Evolutionary conservation across 2,113 vertebrate genomes (phyloP).

Genomic region (Thamnophis sirtalis): DNA sequence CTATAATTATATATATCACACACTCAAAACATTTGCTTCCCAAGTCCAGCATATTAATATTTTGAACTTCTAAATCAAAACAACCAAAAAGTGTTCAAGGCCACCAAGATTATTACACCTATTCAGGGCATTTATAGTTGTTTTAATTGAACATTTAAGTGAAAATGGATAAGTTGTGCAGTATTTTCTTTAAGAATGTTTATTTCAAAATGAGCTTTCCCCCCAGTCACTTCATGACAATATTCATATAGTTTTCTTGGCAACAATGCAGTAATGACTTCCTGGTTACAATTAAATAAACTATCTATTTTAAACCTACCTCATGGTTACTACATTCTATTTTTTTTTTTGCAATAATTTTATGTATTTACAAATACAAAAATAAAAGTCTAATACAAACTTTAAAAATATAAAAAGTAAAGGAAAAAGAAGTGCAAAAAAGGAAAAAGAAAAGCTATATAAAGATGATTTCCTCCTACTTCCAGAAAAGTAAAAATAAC

Average conservation of each 20-base stretch:
- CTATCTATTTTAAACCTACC: not conserved
- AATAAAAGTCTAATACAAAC: not conserved
- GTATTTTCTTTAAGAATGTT: not conserved
- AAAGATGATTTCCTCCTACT: too few species aligned
- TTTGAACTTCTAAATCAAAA: not conserved
- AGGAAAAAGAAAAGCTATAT: too few species aligned
- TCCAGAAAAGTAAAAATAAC: too few species aligned
- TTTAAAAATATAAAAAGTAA: not conserved
- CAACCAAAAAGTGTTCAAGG: not conserved
- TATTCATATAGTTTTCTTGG: not conserved
- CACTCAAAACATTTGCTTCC: not conserved
- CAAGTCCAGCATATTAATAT: not conserved
- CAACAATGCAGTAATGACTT: not conserved
- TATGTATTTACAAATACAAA: not conserved
- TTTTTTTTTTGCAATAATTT: not conserved
- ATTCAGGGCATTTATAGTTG: not conserved
- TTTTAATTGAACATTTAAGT: not conserved
- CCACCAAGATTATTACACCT: not conserved
- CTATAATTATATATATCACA: not conserved
- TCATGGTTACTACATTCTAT: not conserved
- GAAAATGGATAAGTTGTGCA: not conserved
- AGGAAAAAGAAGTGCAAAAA: not conserved
- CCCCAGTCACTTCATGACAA: not conserved
- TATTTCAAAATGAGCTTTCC: not conserved
- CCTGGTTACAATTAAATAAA: not conserved